phyloP scores from a whole-genome alignment of 2,888 invertebrate species.

The Drosophila rellima region DNA sequence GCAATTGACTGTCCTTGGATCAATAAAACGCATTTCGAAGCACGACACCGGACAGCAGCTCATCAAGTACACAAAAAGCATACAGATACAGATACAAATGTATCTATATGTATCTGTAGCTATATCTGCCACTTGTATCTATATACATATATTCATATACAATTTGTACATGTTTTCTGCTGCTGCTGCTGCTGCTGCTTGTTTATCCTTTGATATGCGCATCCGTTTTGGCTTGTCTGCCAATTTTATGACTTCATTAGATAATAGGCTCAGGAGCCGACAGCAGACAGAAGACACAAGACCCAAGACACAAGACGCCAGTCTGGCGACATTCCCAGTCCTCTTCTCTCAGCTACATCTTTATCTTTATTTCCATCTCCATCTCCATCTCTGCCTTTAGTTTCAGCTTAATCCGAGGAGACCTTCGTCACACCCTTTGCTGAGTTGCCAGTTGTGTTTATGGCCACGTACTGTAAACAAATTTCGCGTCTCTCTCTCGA shows the following conservation, averaged over 20 bases:
- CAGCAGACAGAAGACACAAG: constrained; percentile 34
- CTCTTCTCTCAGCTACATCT: not conserved
- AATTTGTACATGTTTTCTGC: constrained; percentile 10
- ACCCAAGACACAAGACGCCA: constrained; percentile 34
- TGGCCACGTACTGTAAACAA: constrained; percentile 19
- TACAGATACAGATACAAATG: constrained; percentile 3
- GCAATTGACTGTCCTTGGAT: constrained; percentile 70
- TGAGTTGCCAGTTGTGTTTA: constrained; percentile 26
- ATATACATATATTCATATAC: constrained; percentile 7
- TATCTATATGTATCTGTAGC: constrained; percentile 1
- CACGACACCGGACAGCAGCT: constrained; percentile 6
- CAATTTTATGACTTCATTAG: constrained; percentile 72
- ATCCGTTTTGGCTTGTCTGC: constrained; percentile 44
- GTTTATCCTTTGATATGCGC: constrained; percentile 49
- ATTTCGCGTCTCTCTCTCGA: constrained; percentile 20
- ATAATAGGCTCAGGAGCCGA: constrained; percentile 51
- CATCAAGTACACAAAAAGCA: constrained; percentile 30
- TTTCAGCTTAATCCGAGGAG: not conserved
- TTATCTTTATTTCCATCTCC: constrained; percentile 15
- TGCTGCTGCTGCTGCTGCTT: not conserved
- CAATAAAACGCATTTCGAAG: constrained; percentile 70
- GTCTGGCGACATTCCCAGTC: constrained; percentile 44
- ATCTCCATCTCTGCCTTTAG: constrained; percentile 4
- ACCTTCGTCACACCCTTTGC: constrained; percentile 3
- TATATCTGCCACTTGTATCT: constrained; percentile 7